Evolutionary conservation across 2,797 vertebrate genomes (phyloP).

Genomic region (Acanthopagrus latus): DNA sequence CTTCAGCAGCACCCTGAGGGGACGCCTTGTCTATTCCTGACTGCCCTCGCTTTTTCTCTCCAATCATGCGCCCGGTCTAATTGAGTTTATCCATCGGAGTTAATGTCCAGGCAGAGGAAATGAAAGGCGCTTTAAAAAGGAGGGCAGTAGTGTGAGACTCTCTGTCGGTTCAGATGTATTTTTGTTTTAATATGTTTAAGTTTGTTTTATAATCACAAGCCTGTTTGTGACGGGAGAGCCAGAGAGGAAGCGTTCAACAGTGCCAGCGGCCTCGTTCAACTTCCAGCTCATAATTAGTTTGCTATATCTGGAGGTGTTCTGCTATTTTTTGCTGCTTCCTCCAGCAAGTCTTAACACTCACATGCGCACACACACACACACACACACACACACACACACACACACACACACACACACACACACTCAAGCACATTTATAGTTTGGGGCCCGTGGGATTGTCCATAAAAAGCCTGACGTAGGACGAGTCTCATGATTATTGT

Average conservation of each 20-base stretch:
- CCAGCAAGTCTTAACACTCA: slow-evolving; percentile 12
- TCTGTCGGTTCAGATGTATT: not conserved
- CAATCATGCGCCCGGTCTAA: slow-evolving; percentile 7
- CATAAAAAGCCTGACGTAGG: not conserved
- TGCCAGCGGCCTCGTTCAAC: slow-evolving; percentile 42
- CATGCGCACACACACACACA: slow-evolving; percentile 7
- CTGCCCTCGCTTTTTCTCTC: slow-evolving; percentile 28
- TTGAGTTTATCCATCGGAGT: slow-evolving; percentile 38
- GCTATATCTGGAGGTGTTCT: slow-evolving; percentile 43
- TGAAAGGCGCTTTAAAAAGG: not conserved
- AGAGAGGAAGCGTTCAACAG: slow-evolving; percentile 13
- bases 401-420: not conserved
- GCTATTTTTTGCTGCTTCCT: slow-evolving; percentile 57
- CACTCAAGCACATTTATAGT: not conserved
- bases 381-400: slow-evolving; percentile 1
- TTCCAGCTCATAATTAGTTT: slow-evolving; percentile 50
- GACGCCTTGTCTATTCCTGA: slow-evolving; percentile 63
- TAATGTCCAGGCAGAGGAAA: slow-evolving; percentile 45
- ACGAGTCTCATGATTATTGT: slow-evolving; percentile 22
- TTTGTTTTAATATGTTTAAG: not conserved
- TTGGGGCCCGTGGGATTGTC: slow-evolving; percentile 10
- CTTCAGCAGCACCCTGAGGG: slow-evolving; percentile 59
- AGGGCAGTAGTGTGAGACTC: not conserved
- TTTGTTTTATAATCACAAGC: slow-evolving; percentile 1
- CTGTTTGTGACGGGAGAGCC: slow-evolving; percentile 8